Percentiles rank a stretch among this genome's conserved stretches.
Conservation (phyloP, 2,888 invertebrate genomes). For the Philhelius pedissequus region DNA sequence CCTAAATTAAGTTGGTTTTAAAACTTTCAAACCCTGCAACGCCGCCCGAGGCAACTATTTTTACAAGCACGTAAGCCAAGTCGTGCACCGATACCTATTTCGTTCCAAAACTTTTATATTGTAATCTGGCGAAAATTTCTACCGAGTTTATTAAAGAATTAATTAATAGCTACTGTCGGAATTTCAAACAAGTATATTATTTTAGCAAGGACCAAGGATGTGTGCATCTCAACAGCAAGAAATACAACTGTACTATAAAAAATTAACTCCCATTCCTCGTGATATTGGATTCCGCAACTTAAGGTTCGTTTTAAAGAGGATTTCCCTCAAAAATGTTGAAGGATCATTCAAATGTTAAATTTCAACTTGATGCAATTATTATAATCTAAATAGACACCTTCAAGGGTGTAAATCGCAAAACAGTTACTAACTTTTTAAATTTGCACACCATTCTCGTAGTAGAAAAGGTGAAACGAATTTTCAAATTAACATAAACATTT, state of each 20-base stretch:
- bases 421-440: not conserved
- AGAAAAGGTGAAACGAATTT: not conserved
- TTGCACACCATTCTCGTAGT: not conserved
- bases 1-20: too few relatives aligned
- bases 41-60: too few relatives aligned
- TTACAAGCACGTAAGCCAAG: not conserved
- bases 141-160: not conserved
- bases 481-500: slow-evolving; percentile 49
- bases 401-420: not conserved
- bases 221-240: not conserved
- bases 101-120: not conserved
- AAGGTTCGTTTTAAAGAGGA: too few relatives aligned
- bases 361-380: not conserved
- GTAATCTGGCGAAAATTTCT: not conserved
- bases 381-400: not conserved
- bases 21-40: too few relatives aligned
- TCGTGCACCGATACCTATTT: too few relatives aligned
- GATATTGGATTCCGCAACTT: not conserved
- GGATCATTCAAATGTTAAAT: not conserved
- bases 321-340: too few relatives aligned
- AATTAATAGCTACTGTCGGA: slow-evolving; percentile 2
- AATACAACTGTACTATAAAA: not conserved
- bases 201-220: not conserved
- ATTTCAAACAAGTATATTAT: not conserved
- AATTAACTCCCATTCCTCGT: not conserved